A percentile compares a stretch with the other conserved stretches of the same genome.
These are phyloP conservation scores for Drosophila glabriapex DNA, from an alignment of 2,888 invertebrate genomes.

Conservation along the genomic window DNA sequence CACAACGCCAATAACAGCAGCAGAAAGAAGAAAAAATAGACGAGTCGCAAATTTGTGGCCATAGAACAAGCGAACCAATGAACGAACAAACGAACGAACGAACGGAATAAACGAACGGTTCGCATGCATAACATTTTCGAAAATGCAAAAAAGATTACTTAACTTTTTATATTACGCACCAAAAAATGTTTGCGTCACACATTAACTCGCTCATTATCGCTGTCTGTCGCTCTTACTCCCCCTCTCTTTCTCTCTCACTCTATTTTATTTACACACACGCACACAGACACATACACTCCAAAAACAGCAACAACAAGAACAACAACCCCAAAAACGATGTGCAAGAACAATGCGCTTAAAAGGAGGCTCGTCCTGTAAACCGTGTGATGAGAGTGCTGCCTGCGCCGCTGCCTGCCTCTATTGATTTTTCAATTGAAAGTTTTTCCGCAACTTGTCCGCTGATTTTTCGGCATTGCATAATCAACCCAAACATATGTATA, in stretches of 20 bases:
- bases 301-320: slow-evolving; percentile 8
- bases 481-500: slow-evolving; percentile 8
- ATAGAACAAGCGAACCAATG: slow-evolving; percentile 2
- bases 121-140: slow-evolving; percentile 55
- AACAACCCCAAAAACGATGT: slow-evolving; percentile 26
- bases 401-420: slow-evolving; percentile 13
- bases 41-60: not conserved
- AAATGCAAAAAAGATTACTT: slow-evolving; percentile 50
- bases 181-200: slow-evolving; percentile 49
- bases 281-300: not conserved
- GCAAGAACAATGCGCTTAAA: slow-evolving; percentile 49
- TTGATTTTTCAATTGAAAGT: slow-evolving; percentile 55
- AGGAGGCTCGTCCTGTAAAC: slow-evolving; percentile 76
- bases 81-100: slow-evolving; percentile 4
- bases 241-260: not conserved
- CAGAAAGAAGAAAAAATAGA: slow-evolving; percentile 17
- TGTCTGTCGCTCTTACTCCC: not conserved
- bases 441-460: slow-evolving; percentile 27
- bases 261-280: not conserved
- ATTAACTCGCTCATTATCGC: slow-evolving; percentile 3
- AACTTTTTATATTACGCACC: slow-evolving; percentile 59
- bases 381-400: slow-evolving; percentile 13
- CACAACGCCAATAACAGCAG: slow-evolving; percentile 37
- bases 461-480: slow-evolving; percentile 55
- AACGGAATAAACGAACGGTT: slow-evolving; percentile 12